A percentile compares a stretch with the other conserved stretches of the same genome.
These are phyloP conservation scores for Bombus impatiens DNA, from an alignment of 1,140 invertebrate genomes.

Conservation along the genomic window DNA sequence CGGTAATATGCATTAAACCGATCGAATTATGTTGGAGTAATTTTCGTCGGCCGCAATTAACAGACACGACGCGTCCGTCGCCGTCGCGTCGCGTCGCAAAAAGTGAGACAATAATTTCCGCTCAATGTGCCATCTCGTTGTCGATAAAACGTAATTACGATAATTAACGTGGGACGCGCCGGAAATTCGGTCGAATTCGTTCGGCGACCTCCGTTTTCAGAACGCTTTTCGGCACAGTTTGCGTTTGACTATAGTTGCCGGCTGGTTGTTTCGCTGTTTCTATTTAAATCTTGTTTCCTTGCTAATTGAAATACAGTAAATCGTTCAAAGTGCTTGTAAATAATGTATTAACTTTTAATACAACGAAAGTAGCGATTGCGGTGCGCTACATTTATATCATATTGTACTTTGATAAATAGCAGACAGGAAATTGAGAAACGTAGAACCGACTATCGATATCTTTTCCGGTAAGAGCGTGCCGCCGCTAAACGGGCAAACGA, in stretches of 20 bases:
- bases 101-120: slow-evolving; percentile 48
- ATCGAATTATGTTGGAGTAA: slow-evolving; percentile 36
- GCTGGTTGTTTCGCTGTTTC: not conserved
- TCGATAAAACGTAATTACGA: slow-evolving; percentile 55
- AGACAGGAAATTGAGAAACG: not conserved
- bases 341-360: not conserved
- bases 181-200: slow-evolving; percentile 21
- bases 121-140: slow-evolving; percentile 23
- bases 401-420: not conserved
- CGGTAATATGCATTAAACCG: slow-evolving; percentile 12
- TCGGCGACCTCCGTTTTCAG: not conserved
- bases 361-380: too few relatives aligned
- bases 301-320: not conserved
- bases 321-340: too few relatives aligned
- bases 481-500: not conserved
- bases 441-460: not conserved
- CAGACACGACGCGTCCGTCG: not conserved
- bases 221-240: not conserved
- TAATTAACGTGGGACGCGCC: slow-evolving; percentile 33
- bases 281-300: not conserved
- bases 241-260: not conserved
- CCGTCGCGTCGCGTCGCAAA: slow-evolving; percentile 22
- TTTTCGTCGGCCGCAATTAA: slow-evolving; percentile 38
- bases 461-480: not conserved
- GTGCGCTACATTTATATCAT: not conserved